Evolutionary conservation across 1,140 invertebrate species (phyloP).

Genomic region (Drosophila pallidifrons): DNA sequence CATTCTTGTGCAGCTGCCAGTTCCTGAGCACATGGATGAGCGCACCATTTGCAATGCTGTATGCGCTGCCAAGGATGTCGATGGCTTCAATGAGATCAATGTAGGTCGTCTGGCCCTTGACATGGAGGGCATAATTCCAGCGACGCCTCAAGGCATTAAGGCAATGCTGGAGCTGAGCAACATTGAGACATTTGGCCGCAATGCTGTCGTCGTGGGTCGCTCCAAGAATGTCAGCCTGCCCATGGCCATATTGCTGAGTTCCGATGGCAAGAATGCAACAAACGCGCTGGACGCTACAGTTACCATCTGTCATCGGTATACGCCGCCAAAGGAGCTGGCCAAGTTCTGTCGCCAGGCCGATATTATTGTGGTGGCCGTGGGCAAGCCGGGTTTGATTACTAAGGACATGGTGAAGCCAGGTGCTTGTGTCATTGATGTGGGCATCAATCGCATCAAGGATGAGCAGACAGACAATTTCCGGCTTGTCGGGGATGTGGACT

Average conservation of each 20-base stretch:
- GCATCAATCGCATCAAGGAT: slow-evolving; percentile 91
- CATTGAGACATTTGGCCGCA: slow-evolving; percentile 92
- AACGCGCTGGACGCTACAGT: slow-evolving; percentile 92
- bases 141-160: slow-evolving; percentile 93
- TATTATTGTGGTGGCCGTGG: slow-evolving; percentile 92
- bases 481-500: slow-evolving; percentile 96
- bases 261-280: slow-evolving; percentile 88
- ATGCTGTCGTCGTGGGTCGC: slow-evolving; percentile 94
- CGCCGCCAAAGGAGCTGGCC: slow-evolving; percentile 90
- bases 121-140: slow-evolving; percentile 92
- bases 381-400: slow-evolving; percentile 92
- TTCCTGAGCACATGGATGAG: slow-evolving; percentile 91
- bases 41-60: slow-evolving; percentile 92
- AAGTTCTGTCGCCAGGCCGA: slow-evolving; percentile 91
- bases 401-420: slow-evolving; percentile 95
- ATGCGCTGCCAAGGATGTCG: slow-evolving; percentile 93
- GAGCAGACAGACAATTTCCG: slow-evolving; percentile 88
- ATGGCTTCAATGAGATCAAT: slow-evolving; percentile 94
- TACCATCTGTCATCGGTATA: slow-evolving; percentile 94
- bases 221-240: slow-evolving; percentile 96
- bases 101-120: slow-evolving; percentile 91
- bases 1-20: slow-evolving; percentile 93
- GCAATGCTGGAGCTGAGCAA: slow-evolving; percentile 89
- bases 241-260: slow-evolving; percentile 92
- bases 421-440: slow-evolving; percentile 95